Evolutionary conservation across 2,113 vertebrate species (phyloP).

Genomic region (Hystrix cristata): DNA sequence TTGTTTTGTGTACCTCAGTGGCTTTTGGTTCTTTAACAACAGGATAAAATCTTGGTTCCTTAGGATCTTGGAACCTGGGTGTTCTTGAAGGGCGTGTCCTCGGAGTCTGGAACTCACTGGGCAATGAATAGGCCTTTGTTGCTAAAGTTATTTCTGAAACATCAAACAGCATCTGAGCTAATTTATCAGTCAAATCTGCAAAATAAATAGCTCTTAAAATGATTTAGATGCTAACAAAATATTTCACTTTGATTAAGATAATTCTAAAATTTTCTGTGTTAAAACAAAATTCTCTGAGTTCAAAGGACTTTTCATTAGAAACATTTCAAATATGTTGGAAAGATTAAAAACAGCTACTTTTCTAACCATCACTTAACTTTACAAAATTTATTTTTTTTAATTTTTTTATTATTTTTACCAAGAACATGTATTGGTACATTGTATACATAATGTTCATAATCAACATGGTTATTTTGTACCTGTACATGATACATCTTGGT

Average conservation of each 20-base stretch:
- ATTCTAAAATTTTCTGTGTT: conserved; percentile 3
- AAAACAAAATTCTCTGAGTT: not conserved
- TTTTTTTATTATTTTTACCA: not conserved
- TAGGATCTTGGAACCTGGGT: conserved; percentile 93
- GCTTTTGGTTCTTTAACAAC: conserved; percentile 94
- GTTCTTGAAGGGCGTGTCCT: conserved; percentile 79
- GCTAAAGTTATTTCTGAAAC: conserved; percentile 80
- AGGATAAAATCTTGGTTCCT: conserved; percentile 96
- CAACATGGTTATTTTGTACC: too few relatives aligned
- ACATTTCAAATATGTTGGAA: conserved; percentile 48
- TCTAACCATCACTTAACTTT: not conserved
- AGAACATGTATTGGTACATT: too few relatives aligned
- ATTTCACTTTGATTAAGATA: conserved; percentile 36
- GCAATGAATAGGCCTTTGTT: conserved; percentile 88
- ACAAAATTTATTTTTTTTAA: not conserved
- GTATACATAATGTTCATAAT: too few relatives aligned
- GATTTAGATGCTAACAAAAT: conserved; percentile 40
- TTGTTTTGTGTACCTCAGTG: conserved; percentile 89
- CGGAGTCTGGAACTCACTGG: conserved; percentile 91
- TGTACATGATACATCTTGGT: too few relatives aligned
- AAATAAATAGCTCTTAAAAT: conserved; percentile 61
- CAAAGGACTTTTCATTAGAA: conserved; percentile 51
- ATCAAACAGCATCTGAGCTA: conserved; percentile 74
- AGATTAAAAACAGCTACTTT: conserved; percentile 11
- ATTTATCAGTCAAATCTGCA: conserved; percentile 74